Conservation (phyloP, 2,797 vertebrate genomes). For the Hypotaenidia philippensis region DNA sequence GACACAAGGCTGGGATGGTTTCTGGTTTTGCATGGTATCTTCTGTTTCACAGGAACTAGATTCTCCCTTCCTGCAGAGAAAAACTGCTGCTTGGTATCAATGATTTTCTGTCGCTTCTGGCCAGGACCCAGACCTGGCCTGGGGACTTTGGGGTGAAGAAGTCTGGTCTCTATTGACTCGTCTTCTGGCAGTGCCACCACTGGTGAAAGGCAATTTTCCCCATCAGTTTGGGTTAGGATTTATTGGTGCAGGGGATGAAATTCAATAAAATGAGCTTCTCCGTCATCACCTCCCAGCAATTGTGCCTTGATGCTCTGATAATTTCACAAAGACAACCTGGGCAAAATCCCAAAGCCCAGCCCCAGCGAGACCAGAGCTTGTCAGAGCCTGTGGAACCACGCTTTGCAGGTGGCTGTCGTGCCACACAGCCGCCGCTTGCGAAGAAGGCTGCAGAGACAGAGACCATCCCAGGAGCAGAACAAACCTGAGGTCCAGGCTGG, state of each 20-base stretch:
- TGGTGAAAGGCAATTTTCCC: neutral
- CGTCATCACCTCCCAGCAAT: neutral
- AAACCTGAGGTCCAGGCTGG: neutral
- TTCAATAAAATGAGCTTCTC: neutral
- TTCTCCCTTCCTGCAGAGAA: neutral
- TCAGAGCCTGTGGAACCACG: slow-evolving; percentile 25
- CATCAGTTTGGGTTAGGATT: neutral
- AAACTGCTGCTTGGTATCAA: neutral
- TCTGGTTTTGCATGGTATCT: neutral
- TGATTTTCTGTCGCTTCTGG: slow-evolving; percentile 51
- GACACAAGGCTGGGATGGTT: neutral
- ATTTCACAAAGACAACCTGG: neutral
- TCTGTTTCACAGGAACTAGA: neutral
- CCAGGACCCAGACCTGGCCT: slow-evolving; percentile 1
- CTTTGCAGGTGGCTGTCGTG: slow-evolving; percentile 24
- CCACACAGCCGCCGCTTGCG: neutral
- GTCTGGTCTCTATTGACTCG: slow-evolving; percentile 24
- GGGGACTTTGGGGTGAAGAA: neutral
- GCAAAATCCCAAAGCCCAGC: neutral
- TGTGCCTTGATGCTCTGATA: neutral
- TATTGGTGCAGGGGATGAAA: neutral
- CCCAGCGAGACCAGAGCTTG: neutral
- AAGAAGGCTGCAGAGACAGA: neutral
- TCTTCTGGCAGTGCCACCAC: neutral
- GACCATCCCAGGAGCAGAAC: neutral